Base-by-base conservation (phyloP, 2,888 invertebrate species). In the Plusia festucae region DNA sequence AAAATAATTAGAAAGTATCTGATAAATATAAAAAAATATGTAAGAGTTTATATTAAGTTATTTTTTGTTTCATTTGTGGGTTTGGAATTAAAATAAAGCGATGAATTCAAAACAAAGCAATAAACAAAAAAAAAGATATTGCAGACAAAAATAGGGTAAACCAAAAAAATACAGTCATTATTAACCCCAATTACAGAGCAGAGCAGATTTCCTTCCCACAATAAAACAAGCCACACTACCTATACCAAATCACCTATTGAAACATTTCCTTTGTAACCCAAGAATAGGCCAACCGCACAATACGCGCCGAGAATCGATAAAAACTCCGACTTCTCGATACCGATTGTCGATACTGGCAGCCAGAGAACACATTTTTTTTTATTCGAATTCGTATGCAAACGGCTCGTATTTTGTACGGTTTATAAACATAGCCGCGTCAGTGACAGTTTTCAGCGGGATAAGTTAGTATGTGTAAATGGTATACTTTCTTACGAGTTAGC, bases 231-330 rank as follows among this genome's bases (percentile, higher is more conserved):
- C 57, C 62, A 34, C 62, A 44, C 58, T 57, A 62, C 56, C 61
- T 72, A 56, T 44, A 60, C 65, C 52, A 57, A 54, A 73, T 73
- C 73, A 60, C 70, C 65, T 62, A 73, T 70, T 74, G 75, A 63
- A 73, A 58, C 74, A 73, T 65, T 65, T 70, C 62, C 70, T 74
- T 73, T 73, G 74, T 73, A 65, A 60, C 60, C 65, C 46, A 44
- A 62, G 73, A 73, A 74, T 70, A 65, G 75, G 73, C 70, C 65
- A 73, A 40, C 74, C 73, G 70, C 73, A 73, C 70, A 74, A 65
- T 70, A 74, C 70, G 65, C 73, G 70, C 60, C 30, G 40, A 53
- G 75, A 73, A 73, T 73, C 73, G 65, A 73, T 74, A 73, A 62
- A 74, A 73, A 60, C 61, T 62, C 46, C 52, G 62, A 70, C 62